Evolutionary conservation across 2,888 invertebrate genomes (phyloP).

Genomic region (Ischnus inquisitorius): DNA sequence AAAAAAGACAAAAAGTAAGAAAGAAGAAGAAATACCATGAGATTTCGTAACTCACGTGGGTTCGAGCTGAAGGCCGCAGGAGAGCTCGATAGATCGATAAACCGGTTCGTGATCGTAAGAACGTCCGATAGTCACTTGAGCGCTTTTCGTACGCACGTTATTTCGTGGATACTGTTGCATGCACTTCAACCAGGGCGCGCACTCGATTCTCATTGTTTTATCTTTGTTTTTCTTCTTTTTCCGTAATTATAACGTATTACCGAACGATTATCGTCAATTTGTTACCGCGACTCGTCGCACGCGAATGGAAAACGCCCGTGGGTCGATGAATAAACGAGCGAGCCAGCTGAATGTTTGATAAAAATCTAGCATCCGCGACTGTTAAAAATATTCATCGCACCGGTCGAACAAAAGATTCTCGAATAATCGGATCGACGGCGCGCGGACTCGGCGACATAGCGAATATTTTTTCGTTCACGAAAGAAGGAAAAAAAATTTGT

Average conservation of each 20-base stretch:
- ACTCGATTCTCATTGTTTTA: conserved; percentile 72
- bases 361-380: not conserved
- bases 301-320: not conserved
- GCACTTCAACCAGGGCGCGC: conserved; percentile 72
- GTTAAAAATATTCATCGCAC: not conserved
- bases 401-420: conserved; percentile 17
- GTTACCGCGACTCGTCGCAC: not conserved
- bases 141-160: conserved; percentile 32
- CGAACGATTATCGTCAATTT: not conserved
- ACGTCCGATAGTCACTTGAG: conserved; percentile 28
- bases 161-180: conserved; percentile 53
- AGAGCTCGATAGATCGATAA: conserved; percentile 70
- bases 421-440: not conserved
- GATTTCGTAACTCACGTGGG: conserved; percentile 67
- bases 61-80: conserved; percentile 70
- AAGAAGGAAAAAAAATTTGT: conserved; percentile 17
- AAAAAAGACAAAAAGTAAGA: conserved; percentile 4
- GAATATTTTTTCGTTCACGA: conserved; percentile 30
- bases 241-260: not conserved
- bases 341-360: not conserved
- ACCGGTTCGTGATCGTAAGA: conserved; percentile 66
- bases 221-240: not conserved
- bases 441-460: not conserved
- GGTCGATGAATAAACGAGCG: not conserved
- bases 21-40: not conserved